A percentile compares a stretch with the other conserved stretches of the same genome.
Conservation (phyloP, 37 sponge, comb jelly and placozoan species). For the Halichondria panicea region DNA sequence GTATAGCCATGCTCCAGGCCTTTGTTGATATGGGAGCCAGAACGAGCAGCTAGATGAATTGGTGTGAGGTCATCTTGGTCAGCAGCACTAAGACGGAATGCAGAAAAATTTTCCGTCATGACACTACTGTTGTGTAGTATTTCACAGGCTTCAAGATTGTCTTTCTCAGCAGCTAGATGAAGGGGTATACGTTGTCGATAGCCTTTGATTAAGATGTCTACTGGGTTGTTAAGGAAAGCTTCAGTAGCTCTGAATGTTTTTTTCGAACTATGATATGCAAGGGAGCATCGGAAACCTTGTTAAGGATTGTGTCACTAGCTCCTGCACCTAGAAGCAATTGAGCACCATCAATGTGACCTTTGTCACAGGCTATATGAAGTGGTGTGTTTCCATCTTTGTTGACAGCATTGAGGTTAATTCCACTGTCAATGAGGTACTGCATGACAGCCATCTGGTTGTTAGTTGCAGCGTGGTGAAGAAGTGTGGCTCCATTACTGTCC, state of each 20-base stretch:
- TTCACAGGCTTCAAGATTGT: conserved; percentile 52
- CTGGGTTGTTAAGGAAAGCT: conserved; percentile 35
- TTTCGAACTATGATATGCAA: conserved; percentile 66
- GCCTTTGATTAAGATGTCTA: conserved; percentile 43
- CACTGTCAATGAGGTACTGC: conserved; percentile 69
- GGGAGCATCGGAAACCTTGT: conserved; percentile 45
- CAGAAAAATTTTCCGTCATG: neutral
- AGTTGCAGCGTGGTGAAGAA: conserved; percentile 64
- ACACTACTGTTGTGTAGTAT: conserved; percentile 29
- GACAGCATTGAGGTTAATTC: conserved; percentile 48
- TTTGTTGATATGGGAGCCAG: conserved; percentile 60
- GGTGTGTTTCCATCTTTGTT: conserved; percentile 83
- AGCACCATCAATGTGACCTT: conserved; percentile 35
- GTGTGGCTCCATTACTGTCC: conserved; percentile 41
- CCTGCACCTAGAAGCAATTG: conserved; percentile 48
- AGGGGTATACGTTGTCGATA: conserved; percentile 64
- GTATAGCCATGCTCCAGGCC: conserved; percentile 61
- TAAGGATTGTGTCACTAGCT: conserved; percentile 57
- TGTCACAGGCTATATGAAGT: conserved; percentile 63
- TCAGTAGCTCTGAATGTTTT: conserved; percentile 24
- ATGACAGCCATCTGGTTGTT: conserved; percentile 53
- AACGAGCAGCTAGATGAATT: conserved; percentile 65
- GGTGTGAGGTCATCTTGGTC: conserved; percentile 79
- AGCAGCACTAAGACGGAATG: conserved; percentile 68
- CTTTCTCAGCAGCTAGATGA: conserved; percentile 71